Base-by-base conservation (phyloP, 2,797 vertebrate species). In the Myotis pilosus region DNA sequence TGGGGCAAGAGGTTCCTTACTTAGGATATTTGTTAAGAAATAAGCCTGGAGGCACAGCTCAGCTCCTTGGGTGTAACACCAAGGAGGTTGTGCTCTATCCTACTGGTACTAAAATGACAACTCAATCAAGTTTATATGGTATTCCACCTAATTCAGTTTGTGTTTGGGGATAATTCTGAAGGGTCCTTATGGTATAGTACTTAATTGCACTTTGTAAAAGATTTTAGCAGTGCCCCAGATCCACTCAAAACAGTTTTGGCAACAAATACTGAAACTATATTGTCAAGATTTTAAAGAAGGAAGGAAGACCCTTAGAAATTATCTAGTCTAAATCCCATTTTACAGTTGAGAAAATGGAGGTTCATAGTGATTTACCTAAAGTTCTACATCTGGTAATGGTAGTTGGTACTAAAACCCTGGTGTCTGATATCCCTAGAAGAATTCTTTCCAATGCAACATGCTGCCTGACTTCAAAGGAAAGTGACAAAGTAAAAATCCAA, bases 181-280 rank as follows among this genome's bases (percentile, higher is more conserved):
- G 30, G 4, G 49, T 78, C 33, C 30, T 79, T 41, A 51, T 28
- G 28, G 6, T 36, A 5, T 51, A 41, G 19, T 86, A 66, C 8
- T 80, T 68, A 64, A 53, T 30, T 71, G 2, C 2, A 78, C 64
- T 84, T 74, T 84, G 72, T 66, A 80, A 92, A 87, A 92, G 36
- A 75, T 64, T 83, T 33, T 17, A 72, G 12, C 13, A 57, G 9
- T 79, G 28, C 8, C n/a, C 38, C 49, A 60, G 72, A 91, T 74
- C 57, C 85, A 51, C 10, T 36, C 47, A 66, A 83, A 51, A 71
- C 10, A 51, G 41, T 81, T 94, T 89, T 96, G 86, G 53, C 64
- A 13, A 76, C 53, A 92, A 82, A 89, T 64, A 69, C 9, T 94
- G 10, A 92, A 92, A 64, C 75, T 81, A 86, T 36, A 76, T 51